Base-by-base conservation (phyloP, 2,797 vertebrate species). In the Apogon hyalosoma region DNA sequence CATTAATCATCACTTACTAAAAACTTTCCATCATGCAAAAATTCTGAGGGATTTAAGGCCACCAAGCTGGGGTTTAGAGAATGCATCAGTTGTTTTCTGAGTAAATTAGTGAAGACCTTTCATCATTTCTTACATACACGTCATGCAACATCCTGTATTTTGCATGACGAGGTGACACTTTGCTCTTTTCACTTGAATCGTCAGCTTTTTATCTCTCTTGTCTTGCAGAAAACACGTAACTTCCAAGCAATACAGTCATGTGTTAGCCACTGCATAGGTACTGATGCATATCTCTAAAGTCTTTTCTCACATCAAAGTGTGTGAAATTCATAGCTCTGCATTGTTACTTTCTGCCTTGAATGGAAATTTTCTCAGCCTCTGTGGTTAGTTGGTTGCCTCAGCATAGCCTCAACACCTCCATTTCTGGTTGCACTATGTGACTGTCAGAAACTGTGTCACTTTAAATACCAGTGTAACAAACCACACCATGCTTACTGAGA, bases 311-410 rank as follows among this genome's bases (percentile, higher is more conserved):
- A 66, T 71, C 14, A 48, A 18, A 49, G 12, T 5, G 7, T 55
- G 63, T 47, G 56, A 79, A 59, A 79, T 14, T 16, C 51, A 39
- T 12, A 31, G 18, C 40, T 19, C 46, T 28, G 38, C 39, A 13
- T 2, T 52, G 63, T 59, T 6, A 66, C 58, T 11, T 15, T 7
- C 28, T 65, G 42, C 90, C 85, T 88, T 90, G 86, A 80, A 88
- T 86, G 89, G 91, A 83, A 72, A 74, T 73, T 46, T 12, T 75
- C 39, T 46, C 4, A 52, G 13, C 51, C 12, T 57, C 33, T 71
- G 84, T 56, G 82, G 75, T 80, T 73, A 49, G 31, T 12, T 9
- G 70, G 47, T 47, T 15, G 15, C 65, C 49, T 61, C 41, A 2
- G n/a, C 19, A 31, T 28, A 41, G 36, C 51, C 16, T 21, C 46